Evolutionary conservation across 2,888 invertebrate species (phyloP).

Genomic region (Leptopilina drosophilae): DNA sequence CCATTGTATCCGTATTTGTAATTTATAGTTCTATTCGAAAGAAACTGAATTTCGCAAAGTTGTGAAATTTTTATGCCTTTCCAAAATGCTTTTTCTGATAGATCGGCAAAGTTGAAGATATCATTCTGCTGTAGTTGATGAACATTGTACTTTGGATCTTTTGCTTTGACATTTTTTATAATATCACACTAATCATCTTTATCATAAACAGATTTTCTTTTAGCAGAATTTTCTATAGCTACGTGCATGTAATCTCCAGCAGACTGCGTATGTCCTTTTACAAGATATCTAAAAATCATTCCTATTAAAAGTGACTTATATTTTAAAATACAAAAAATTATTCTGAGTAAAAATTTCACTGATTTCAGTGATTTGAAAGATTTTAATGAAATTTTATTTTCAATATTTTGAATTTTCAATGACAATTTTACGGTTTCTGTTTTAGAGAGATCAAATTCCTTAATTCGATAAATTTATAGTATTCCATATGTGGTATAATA

Average conservation of each 20-base stretch:
- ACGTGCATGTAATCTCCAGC: conserved; percentile 48
- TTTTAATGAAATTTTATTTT: too few species aligned
- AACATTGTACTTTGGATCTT: conserved; percentile 41
- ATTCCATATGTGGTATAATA: background rate
- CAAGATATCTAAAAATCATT: conserved; percentile 16
- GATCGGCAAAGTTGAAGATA: conserved; percentile 39
- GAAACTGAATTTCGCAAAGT: background rate
- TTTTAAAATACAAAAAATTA: too few species aligned
- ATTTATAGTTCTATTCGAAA: background rate
- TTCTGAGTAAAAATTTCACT: too few species aligned
- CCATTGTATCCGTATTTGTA: background rate
- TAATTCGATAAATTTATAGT: too few species aligned
- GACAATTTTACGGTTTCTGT: too few species aligned
- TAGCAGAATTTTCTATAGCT: conserved; percentile 42
- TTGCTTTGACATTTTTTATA: conserved; percentile 42
- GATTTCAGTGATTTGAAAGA: too few species aligned
- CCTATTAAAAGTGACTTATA: too few species aligned
- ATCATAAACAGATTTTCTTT: conserved; percentile 36
- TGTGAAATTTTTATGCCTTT: background rate
- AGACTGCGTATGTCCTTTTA: conserved; percentile 45
- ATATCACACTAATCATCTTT: conserved; percentile 44
- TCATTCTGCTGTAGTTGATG: conserved; percentile 42
- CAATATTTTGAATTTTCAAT: too few species aligned
- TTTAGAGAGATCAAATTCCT: too few species aligned
- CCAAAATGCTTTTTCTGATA: background rate